A percentile compares a stretch with the other conserved stretches of the same genome.
Evolutionary conservation across 2,797 vertebrate genomes (phyloP).

Genomic region (Pantherophis vulpinus): DNA sequence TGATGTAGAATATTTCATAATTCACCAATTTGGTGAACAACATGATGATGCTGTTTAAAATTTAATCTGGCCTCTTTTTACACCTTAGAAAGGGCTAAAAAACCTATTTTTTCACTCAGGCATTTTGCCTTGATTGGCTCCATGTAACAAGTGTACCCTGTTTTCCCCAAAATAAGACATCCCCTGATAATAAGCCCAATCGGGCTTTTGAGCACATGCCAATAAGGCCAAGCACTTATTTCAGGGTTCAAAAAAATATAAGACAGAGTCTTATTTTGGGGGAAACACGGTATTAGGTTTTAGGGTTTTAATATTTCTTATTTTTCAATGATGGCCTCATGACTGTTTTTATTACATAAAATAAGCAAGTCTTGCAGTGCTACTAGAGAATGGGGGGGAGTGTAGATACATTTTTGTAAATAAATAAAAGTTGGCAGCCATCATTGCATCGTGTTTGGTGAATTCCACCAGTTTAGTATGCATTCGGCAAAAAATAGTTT

Average conservation of each 20-base stretch:
- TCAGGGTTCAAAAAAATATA: too few species aligned
- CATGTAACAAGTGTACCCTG: neutral
- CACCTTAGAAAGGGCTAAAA: neutral
- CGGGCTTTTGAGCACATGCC: too few species aligned
- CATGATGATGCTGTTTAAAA: neutral
- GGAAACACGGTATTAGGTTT: neutral
- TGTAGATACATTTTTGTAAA: neutral
- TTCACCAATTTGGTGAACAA: neutral
- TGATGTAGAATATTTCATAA: neutral
- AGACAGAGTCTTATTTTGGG: too few species aligned
- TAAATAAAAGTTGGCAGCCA: neutral
- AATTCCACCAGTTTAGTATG: neutral
- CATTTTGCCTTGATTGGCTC: neutral
- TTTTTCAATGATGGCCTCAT: neutral
- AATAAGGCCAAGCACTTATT: too few species aligned
- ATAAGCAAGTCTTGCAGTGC: neutral
- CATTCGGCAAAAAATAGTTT: neutral
- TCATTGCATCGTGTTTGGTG: neutral
- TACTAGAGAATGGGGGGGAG: neutral
- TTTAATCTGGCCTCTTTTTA: neutral
- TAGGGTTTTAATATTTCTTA: neutral
- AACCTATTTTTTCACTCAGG: neutral
- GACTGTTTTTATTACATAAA: neutral
- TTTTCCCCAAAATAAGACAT: too few species aligned
- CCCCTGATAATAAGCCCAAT: too few species aligned